Base-by-base conservation (phyloP, 2,113 vertebrate species). In the Varanus salvator region DNA sequence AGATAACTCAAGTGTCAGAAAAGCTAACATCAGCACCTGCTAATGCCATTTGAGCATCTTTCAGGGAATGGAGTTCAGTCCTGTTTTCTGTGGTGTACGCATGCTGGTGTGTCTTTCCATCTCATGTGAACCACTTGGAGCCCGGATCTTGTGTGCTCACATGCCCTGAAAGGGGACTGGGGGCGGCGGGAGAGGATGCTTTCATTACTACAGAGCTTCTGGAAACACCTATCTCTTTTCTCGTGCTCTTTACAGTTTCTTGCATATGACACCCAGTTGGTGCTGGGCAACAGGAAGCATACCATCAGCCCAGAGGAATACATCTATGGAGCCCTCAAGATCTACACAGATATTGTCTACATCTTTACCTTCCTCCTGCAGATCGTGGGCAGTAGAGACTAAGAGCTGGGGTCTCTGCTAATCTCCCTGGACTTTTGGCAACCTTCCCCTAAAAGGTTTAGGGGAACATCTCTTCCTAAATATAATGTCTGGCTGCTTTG, bases 261-360 rank as follows among this genome's bases (percentile, higher is more conserved):
- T 92, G 98, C 98, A 6, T 99, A 99, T 5, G 98, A 99, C 96
- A 99, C 99, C 0, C 99, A 99, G 94, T 96, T 99, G 89, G 97
- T 99, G 83, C 96, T 99, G 68, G 99, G 99, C 71, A 99, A 99
- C 95, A 96, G 98, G 89, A 97, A 98, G 94, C 92, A 98, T 75
- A 95, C 98, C 0, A 97, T 99, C 93, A 98, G 97, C 92, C 98
- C 99, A 0, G 99, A 99, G 95, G 99, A 99, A 86, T 99, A 99
- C 11, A 27, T 99, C 92, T 99, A 97, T 0, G 99, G 98, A 0
- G 98, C 99, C 0, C 97, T 99, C 66, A 98, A 98, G 74, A 98
- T 99, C 93, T 99, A 99, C 95, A 98, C 98, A 0, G 98, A 99
- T 89, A 98, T 99, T 0, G 80, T 99, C 88, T 98, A 99, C 92